A percentile compares a stretch with the other conserved stretches of the same genome.
phyloP scores from a whole-genome alignment of 2,888 invertebrate genomes.

The Dynastes maya region DNA sequence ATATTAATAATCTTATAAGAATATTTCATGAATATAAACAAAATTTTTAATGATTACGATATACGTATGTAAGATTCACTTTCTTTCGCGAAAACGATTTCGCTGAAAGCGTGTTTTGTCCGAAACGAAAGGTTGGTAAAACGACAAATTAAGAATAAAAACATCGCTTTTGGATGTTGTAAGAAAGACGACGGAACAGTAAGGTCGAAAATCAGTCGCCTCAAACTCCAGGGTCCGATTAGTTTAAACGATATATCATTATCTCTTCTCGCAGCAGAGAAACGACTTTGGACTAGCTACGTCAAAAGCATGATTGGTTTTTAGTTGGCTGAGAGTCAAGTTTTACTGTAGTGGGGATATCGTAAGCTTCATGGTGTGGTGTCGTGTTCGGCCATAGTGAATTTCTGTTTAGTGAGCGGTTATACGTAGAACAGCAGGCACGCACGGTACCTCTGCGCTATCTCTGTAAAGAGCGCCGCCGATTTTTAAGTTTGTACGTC shows the following conservation, averaged over 20 bases:
- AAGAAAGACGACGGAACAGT: constrained; percentile 41
- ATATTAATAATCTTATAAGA: no score
- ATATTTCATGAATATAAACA: background rate
- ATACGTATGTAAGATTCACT: constrained; percentile 28
- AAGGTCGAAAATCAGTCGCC: constrained; percentile 56
- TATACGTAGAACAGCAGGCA: constrained; percentile 75
- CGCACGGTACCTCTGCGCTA: constrained; percentile 72
- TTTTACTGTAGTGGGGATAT: constrained; percentile 52
- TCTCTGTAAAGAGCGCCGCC: constrained; percentile 73
- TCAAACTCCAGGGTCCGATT: constrained; percentile 53
- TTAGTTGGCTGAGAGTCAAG: constrained; percentile 39
- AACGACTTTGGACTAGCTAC: constrained; percentile 58
- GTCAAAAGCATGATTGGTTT: constrained; percentile 50
- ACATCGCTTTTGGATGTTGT: constrained; percentile 24
- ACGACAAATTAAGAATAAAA: constrained; percentile 40
- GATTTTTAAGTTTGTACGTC: constrained; percentile 58
- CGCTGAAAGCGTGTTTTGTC: constrained; percentile 8
- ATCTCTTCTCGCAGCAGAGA: constrained; percentile 56
- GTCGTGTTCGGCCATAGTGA: constrained; percentile 55
- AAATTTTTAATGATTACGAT: constrained; percentile 12
- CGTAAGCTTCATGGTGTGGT: constrained; percentile 51
- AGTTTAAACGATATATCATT: constrained; percentile 57
- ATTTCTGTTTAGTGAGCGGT: constrained; percentile 72
- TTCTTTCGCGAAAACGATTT: constrained; percentile 44
- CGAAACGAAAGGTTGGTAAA: constrained; percentile 30